Evolutionary conservation across 2,113 vertebrate genomes (phyloP).

Genomic region (Cavia porcellus): DNA sequence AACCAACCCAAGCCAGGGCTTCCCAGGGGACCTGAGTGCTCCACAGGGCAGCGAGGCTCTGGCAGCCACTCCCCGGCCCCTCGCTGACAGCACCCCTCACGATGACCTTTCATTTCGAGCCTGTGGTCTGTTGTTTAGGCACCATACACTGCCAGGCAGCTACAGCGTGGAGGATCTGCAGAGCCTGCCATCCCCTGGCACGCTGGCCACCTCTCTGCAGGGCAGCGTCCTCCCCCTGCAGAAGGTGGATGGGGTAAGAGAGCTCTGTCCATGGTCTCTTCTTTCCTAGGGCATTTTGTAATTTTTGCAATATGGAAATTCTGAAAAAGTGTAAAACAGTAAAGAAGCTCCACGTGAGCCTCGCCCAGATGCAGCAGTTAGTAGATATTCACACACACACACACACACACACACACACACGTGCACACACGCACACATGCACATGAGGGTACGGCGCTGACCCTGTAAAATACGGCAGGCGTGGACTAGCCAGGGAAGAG

Average conservation of each 20-base stretch:
- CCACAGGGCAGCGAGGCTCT: not conserved
- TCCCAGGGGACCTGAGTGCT: not conserved
- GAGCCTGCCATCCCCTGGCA: constrained; percentile 84
- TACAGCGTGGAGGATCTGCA: constrained; percentile 89
- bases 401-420: not conserved
- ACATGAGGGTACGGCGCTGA: not conserved
- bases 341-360: not conserved
- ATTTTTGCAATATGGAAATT: not conserved
- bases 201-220: constrained; percentile 88
- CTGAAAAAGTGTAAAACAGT: not conserved
- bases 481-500: not conserved
- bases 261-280: fast-evolving
- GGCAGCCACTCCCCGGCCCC: not conserved
- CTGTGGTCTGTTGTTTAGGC: constrained; percentile 85
- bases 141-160: constrained; percentile 90
- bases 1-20: not conserved
- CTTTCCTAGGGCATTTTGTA: not conserved
- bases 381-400: not conserved
- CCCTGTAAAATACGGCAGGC: not conserved
- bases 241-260: constrained; percentile 89
- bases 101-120: not conserved
- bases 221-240: constrained; percentile 89
- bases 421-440: not conserved
- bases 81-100: fast-evolving
- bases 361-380: not conserved